Percentiles rank a stretch among this genome's conserved stretches.
These are phyloP conservation scores for Thymallus thymallus DNA, from an alignment of 2,113 vertebrate genomes.

Conservation along the genomic window DNA sequence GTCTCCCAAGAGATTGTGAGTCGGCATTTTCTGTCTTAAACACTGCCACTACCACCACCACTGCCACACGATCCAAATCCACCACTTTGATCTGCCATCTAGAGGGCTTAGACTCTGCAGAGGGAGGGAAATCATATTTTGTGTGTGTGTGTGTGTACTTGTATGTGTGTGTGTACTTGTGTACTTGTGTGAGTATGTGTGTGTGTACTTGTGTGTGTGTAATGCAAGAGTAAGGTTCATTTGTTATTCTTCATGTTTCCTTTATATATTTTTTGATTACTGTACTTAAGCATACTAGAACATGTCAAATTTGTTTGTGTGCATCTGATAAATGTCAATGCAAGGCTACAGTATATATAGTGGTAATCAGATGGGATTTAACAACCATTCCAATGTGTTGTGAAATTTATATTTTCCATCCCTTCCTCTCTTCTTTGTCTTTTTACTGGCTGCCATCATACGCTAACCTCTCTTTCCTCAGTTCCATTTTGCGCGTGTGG, in stretches of 20 bases:
- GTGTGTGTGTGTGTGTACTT: conserved; percentile 10
- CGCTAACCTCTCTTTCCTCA: not conserved
- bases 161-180: not conserved
- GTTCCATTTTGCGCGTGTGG: conserved; percentile 43
- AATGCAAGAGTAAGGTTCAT: too few relatives aligned
- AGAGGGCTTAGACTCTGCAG: conserved; percentile 48
- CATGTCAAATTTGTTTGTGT: conserved; percentile 5
- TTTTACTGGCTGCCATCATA: conserved; percentile 35
- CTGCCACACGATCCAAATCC: conserved; percentile 84
- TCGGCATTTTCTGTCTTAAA: conserved; percentile 2
- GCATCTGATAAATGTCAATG: not conserved
- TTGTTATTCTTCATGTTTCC: too few relatives aligned
- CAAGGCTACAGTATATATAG: not conserved
- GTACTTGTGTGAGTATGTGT: not conserved
- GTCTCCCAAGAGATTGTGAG: conserved; percentile 26
- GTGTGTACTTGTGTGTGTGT: not conserved
- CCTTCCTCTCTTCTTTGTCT: not conserved
- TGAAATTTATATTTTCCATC: not conserved
- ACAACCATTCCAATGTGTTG: too few relatives aligned
- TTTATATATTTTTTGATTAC: too few relatives aligned
- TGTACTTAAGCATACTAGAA: too few relatives aligned
- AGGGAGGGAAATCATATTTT: not conserved
- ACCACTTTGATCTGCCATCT: conserved; percentile 86
- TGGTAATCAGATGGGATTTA: not conserved
- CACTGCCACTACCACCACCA: conserved; percentile 60